Base-by-base conservation (phyloP, 2,113 vertebrate species). In the Pteruthius melanotis region DNA sequence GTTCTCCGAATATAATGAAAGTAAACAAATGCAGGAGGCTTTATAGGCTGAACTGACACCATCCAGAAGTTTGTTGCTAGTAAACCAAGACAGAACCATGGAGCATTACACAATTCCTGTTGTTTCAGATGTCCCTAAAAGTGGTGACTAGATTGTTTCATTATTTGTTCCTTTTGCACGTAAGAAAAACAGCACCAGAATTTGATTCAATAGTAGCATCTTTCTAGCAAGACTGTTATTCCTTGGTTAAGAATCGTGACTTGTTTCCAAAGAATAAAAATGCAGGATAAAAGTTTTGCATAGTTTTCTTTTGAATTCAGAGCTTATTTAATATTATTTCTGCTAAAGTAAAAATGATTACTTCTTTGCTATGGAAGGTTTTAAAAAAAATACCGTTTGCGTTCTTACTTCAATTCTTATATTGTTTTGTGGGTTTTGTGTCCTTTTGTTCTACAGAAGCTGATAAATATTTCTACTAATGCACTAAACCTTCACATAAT, bases 401-500 rank as follows among this genome's bases (percentile, higher is more conserved):
- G 19, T 93, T 92, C 39, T 37, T 74, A 70, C 1, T 15, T 77
- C 50, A n/a, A 26, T 5, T 94, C 10, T 50, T 65, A 23, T 11
- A 45, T 33, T 72, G 16, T 39, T 76, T 30, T 33, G 11, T 15
- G 19, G 14, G 15, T 85, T 90, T 74, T 44, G 1, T 87, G 45
- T 84, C 70, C 57, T 97, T 93, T 96, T 90, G 74, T 95, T 95
- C 57, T 76, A 23, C 95, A 99, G 99, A 98, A 98, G 97, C 97
- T 99, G 95, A 97, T 98, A 96, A 99, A 99, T 97, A 92, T 99
- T 97, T 99, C 99, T 27, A 91, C 97, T 7, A 97, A 98, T 59
- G 98, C 98, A 33, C 87, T 98, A 80, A 98, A 98, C 87, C 91
- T 98, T 95, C 99, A 99, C 64, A 98, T 99, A 92, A 97, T 99